A percentile compares a stretch with the other conserved stretches of the same genome.
Conservation (phyloP, 2,888 invertebrate species). For the Marasmarcha lunaedactyla region DNA sequence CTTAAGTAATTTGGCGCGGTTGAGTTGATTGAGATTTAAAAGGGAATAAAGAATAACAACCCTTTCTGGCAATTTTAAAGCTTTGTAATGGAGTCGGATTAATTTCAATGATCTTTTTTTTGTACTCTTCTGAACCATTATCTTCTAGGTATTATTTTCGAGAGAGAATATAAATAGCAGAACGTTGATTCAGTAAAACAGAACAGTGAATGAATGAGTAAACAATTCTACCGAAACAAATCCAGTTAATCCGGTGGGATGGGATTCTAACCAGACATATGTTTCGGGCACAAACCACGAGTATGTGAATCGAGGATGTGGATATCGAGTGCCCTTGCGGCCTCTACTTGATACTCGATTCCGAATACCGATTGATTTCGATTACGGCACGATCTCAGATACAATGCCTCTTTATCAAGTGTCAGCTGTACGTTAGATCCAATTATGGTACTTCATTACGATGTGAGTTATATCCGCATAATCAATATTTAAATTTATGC, state of each 20-base stretch:
- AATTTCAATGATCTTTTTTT: conserved; percentile 28
- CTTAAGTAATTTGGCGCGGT: conserved; percentile 55
- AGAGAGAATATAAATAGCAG: too few species aligned
- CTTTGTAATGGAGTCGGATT: conserved; percentile 44
- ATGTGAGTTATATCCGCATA: background rate
- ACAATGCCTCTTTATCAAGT: conserved; percentile 31
- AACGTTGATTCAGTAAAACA: too few species aligned
- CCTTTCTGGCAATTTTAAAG: conserved; percentile 43
- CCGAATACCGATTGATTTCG: conserved; percentile 42
- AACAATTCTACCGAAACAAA: too few species aligned
- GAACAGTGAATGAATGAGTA: too few species aligned
- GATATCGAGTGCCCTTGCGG: conserved; percentile 31
- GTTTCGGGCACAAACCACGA: conserved; percentile 11
- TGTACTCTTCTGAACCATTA: conserved; percentile 22
- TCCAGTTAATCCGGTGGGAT: too few species aligned
- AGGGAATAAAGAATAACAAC: conserved; percentile 38
- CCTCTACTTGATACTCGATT: conserved; percentile 42
- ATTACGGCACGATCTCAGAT: conserved; percentile 28
- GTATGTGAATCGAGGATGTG: conserved; percentile 30
- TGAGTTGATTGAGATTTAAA: conserved; percentile 53
- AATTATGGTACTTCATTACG: conserved; percentile 5
- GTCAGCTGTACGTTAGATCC: conserved; percentile 15
- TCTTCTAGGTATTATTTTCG: background rate
- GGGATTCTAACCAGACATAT: background rate
- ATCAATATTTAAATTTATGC: too few species aligned